Base-by-base conservation (phyloP, 2,888 invertebrate genomes). In the Coremacera marginata region DNA sequence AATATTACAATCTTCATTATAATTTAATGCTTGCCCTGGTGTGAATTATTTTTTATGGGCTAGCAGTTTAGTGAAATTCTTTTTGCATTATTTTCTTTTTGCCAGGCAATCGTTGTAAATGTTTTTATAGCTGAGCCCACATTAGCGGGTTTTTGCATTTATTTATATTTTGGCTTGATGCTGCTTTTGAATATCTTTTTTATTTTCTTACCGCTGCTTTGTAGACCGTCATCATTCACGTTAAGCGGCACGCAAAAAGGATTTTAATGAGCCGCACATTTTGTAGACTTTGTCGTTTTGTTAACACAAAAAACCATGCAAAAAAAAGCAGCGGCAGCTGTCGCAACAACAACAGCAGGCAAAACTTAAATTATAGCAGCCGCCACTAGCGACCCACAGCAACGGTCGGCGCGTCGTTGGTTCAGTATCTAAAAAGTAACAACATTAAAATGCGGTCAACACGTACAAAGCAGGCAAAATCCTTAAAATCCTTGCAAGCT, bases 181-280 rank as follows among this genome's bases (percentile, higher is more conserved):
- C 19, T 16, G 16, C 55, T 37, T 31, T 70, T 68, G 70, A 77
- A 71, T 55, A 63, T 73, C 70, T 68, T 74, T n/a, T 62, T 77
- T 11, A 16, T 34, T 68, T 52, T 34, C 22, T 52, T 37, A 34
- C n/a, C 31, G 14, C 19, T 70, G 62, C 67, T n/a, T 9, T 19
- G 27, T 16, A 27, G 31, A 67, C 37, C 70, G 49, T 51, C 75
- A 76, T 76, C 70, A 76, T 75, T 68, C 68, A 75, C 25, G 27
- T 60, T 76, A 63, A 71, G 60, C 72, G 72, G 51, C 62, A 75
- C 62, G 72, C 72, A 78, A 78, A 78, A 78, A 67, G 72, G 74
- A 70, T 74, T 78, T 74, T 78, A 76, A 78, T 78, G 76, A 78
- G 67, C 44, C 27, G 60, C 60, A 27, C 65, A 76, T 74, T 70